Conservation (phyloP, 2,113 vertebrate genomes). For the Lepus europaeus region DNA sequence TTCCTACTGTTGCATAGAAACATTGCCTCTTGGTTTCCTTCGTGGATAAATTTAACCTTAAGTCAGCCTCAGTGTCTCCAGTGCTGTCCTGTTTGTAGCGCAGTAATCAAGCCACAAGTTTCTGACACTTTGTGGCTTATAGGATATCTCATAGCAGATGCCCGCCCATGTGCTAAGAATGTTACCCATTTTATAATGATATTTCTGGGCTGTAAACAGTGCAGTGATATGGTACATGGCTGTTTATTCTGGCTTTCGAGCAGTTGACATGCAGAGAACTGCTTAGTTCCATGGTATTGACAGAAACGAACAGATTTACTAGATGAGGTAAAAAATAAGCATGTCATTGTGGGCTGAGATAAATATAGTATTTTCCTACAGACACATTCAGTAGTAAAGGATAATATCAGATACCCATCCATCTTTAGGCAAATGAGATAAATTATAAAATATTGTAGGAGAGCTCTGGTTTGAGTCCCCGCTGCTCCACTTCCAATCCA, state of each 20-base stretch:
- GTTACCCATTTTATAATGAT: conserved; percentile 65
- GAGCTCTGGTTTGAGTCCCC: no score
- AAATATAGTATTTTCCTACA: conserved; percentile 10
- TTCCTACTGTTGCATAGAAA: conserved; percentile 76
- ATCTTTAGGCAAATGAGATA: background rate
- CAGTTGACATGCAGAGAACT: conserved; percentile 37
- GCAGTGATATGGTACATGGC: conserved; percentile 3
- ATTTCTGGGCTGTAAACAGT: conserved; percentile 63
- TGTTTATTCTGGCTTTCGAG: conserved; percentile 70
- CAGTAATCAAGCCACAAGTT: conserved; percentile 46
- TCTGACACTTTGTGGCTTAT: conserved; percentile 60
- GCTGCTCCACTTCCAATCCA: no score
- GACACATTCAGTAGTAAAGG: conserved; percentile 28
- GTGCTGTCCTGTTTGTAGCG: conserved; percentile 66
- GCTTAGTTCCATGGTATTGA: conserved; percentile 39
- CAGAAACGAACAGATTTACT: conserved; percentile 64
- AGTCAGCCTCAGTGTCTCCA: conserved; percentile 68
- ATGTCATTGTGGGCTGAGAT: conserved; percentile 44
- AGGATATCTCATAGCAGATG: conserved; percentile 19
- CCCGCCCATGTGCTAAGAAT: conserved; percentile 13
- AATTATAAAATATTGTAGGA: no score
- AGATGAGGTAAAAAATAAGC: conserved; percentile 59
- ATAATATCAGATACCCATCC: conserved; percentile 15
- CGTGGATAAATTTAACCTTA: conserved; percentile 79
- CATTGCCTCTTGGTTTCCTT: conserved; percentile 70